A percentile compares a stretch with the other conserved stretches of the same genome.
Conservation (phyloP, 2,888 invertebrate genomes). For the Ischnura elegans region DNA sequence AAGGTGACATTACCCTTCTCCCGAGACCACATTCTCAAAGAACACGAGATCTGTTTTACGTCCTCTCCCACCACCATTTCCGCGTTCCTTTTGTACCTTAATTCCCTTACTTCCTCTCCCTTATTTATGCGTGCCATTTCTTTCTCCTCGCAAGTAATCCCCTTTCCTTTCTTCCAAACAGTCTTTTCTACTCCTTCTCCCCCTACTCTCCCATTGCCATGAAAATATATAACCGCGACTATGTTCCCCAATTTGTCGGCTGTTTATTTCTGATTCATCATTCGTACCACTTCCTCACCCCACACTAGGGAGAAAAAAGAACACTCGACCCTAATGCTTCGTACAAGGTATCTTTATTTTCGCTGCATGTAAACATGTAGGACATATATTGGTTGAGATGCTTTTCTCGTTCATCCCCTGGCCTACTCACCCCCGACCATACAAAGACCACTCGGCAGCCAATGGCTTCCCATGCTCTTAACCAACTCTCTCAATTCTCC, state of each 20-base stretch:
- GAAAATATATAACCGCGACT: background rate
- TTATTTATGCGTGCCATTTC: background rate
- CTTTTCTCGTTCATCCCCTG: background rate
- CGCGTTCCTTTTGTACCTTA: background rate
- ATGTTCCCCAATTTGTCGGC: background rate
- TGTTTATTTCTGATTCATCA: slow-evolving; percentile 34
- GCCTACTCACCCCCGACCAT: background rate
- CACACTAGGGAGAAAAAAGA: background rate
- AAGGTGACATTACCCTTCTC: background rate
- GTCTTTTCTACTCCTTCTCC: background rate
- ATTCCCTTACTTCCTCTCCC: background rate
- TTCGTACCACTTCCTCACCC: background rate
- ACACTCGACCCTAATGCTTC: slow-evolving; percentile 19
- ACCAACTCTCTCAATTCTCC: background rate
- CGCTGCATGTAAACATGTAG: background rate
- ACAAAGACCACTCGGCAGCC: background rate
- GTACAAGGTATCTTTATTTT: background rate
- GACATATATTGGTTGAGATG: background rate
- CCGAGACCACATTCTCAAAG: background rate
- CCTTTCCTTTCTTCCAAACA: background rate
- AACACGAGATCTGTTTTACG: background rate
- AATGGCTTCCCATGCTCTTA: too few relatives aligned
- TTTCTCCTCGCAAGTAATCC: background rate
- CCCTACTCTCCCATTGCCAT: background rate
- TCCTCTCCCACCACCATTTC: slow-evolving; percentile 1